Conservation (phyloP, 1,140 invertebrate species). For the Drosophila tsacasi region DNA sequence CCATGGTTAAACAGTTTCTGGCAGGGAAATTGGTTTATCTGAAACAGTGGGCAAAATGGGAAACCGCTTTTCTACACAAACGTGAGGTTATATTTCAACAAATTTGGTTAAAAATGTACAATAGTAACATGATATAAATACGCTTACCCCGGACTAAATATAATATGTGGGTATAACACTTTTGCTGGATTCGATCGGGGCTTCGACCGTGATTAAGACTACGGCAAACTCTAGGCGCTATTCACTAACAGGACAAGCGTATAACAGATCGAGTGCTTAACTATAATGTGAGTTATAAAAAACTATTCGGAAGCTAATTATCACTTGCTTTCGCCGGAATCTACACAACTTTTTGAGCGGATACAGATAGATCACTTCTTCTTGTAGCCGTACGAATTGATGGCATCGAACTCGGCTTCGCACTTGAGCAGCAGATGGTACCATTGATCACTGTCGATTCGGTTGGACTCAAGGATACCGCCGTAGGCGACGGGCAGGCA, state of each 20-base stretch:
- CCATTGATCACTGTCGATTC: slow-evolving; percentile 90
- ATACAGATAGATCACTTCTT: slow-evolving; percentile 84
- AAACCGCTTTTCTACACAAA: background rate
- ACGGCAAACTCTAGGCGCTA: slow-evolving; percentile 72
- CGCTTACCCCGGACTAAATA: slow-evolving; percentile 65
- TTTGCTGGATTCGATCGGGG: slow-evolving; percentile 36
- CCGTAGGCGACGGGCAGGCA: slow-evolving; percentile 92
- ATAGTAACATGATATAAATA: slow-evolving; percentile 68
- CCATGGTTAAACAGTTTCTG: too few species aligned
- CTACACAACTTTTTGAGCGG: background rate
- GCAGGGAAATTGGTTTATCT: background rate
- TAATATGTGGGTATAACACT: slow-evolving; percentile 56
- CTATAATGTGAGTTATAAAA: slow-evolving; percentile 24
- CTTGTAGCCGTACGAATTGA: slow-evolving; percentile 91
- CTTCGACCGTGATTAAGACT: slow-evolving; percentile 54
- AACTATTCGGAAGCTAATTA: slow-evolving; percentile 50
- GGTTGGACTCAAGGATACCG: slow-evolving; percentile 89
- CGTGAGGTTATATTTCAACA: slow-evolving; percentile 45
- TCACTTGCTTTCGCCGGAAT: slow-evolving; percentile 59
- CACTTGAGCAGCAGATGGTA: slow-evolving; percentile 89
- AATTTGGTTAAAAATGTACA: slow-evolving; percentile 43
- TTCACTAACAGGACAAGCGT: slow-evolving; percentile 57
- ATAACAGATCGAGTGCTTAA: slow-evolving; percentile 66
- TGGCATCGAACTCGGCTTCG: slow-evolving; percentile 91
- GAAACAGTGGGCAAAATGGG: background rate